Evolutionary conservation across 2,888 invertebrate species (phyloP), one percentile per base, ranked within the genome.

Genomic region (Sialis lutaria): DNA sequence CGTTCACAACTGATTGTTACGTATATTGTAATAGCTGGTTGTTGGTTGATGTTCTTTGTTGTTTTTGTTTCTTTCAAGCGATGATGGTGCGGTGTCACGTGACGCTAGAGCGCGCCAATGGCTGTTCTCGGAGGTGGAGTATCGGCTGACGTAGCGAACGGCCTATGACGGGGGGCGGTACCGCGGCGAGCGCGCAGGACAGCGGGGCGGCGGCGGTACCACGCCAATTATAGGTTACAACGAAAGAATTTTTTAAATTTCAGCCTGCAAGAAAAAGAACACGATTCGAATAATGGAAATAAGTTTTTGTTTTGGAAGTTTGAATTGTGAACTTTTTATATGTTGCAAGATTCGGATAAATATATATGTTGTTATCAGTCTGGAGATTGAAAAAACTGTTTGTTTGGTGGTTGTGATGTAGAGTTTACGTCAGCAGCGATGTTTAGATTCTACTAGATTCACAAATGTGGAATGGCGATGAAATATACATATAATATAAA

Each of bases 51-150:
- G 64, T 62, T 63, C 61, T 47, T 47, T 47, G 42, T 67, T 65
- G 65, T 65, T 66, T 65, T 65, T 65, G 65, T 65, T 67, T 65
- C 65, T 65, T 65, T 64, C 63, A 59, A 60, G 60, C 61, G 59
- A 51, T 45, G 48, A 50, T 33, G 49, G 44, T 45, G 47, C 58
- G 60, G 60, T 30, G 13, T 66, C 67, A 67, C 65, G 65, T 67
- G 67, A 62, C 54, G 51, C 44, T 37, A 47, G 50, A 42, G 51
- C 48, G 53, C 53, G 52, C 67, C 65, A 67, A 66, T 66, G 55
- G 55, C 44, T 34, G 10, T 33, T 13, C 9, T 44, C 44, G 30
- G n/a, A 41, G n/a, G 13, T 41, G n/a, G 41, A 12, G 31, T 41
- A 31, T 41, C 31, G 10, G 22, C 22, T 22, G 22, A 52, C 48